Conservation (phyloP, 2,888 invertebrate species). For the Allacma fusca region DNA sequence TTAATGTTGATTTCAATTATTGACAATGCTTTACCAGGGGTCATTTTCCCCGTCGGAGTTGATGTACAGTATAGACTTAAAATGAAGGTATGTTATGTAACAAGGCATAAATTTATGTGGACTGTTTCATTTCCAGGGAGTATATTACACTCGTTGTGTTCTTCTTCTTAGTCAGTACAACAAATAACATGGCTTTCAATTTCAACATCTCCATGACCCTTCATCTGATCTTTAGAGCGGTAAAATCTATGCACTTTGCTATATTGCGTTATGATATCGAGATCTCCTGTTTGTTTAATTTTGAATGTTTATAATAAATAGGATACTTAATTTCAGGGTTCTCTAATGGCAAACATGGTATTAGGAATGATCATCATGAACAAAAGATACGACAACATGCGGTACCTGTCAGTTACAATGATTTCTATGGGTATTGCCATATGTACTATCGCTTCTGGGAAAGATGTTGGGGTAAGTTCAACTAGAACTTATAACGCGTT, state of each 20-base stretch:
- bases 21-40: too few relatives aligned
- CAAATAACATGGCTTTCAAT: slow-evolving; percentile 93
- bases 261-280: too few relatives aligned
- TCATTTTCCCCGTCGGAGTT: too few relatives aligned
- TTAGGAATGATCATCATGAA: slow-evolving; percentile 91
- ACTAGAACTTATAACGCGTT: too few relatives aligned
- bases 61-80: too few relatives aligned
- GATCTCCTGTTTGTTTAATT: too few relatives aligned
- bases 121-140: slow-evolving; percentile 67
- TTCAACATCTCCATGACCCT: slow-evolving; percentile 98
- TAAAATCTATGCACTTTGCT: slow-evolving; percentile 68
- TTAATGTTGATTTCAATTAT: too few relatives aligned
- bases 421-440: slow-evolving; percentile 91
- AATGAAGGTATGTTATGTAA: not conserved
- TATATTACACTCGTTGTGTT: slow-evolving; percentile 84
- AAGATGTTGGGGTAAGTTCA: slow-evolving; percentile 69
- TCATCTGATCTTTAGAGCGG: slow-evolving; percentile 97
- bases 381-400: slow-evolving; percentile 79
- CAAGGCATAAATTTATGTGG: not conserved
- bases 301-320: too few relatives aligned
- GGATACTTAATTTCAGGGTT: slow-evolving; percentile 84
- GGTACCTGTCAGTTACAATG: slow-evolving; percentile 90
- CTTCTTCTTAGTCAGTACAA: slow-evolving; percentile 90
- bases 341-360: slow-evolving; percentile 94
- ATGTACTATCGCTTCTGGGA: slow-evolving; percentile 87